Evolutionary conservation across 2,797 vertebrate genomes (phyloP), one percentile per base, ranked within the genome.

Genomic region (Sebastes hubbsi): DNA sequence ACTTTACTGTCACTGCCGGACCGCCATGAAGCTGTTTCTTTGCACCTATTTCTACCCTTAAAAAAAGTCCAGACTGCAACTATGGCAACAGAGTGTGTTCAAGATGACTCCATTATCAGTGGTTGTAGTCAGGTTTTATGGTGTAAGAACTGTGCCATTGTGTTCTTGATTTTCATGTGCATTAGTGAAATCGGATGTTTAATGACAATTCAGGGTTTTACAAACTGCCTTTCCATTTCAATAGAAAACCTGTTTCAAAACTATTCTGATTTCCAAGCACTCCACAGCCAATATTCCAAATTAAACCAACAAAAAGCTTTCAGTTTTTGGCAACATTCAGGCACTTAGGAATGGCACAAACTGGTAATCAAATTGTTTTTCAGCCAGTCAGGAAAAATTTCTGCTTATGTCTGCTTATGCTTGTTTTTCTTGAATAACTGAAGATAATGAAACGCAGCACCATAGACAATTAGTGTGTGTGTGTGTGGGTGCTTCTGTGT

Each of bases 1-100:
- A 38, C 56, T 54, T 73, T 73, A 42, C 82, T 61, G n/a, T 71
- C 80, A 76, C 71, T 30, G 38, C 24, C 22, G 27, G 79, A 84
- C 80, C 72, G 63, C 71, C 72, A 30, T 36, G 67, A 76, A 75
- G 30, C 59, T 6, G 16, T 55, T 65, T 71, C n/a, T 75, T 80
- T 60, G 25, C 30, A 75, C 13, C 20, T 1, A 29, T 69, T 80
- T 69, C 27, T 58, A 16, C 34, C n/a, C 16, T 59, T 29, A 46
- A 66, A 77, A 66, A 77, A 68, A 32, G 8, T 27, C 34, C n/a
- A 75, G 30, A 55, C 29, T 73, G 65, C 24, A 58, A 42, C 32
- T 49, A n/a, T 13, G 74, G 60, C 34, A 36, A 10, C 18, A n/a
- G 14, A 32, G 3, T 62, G 14, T 24, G 36, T 25, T 36, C 29